Conservation (phyloP, 2,113 vertebrate species). For the Elgaria multicarinata region DNA sequence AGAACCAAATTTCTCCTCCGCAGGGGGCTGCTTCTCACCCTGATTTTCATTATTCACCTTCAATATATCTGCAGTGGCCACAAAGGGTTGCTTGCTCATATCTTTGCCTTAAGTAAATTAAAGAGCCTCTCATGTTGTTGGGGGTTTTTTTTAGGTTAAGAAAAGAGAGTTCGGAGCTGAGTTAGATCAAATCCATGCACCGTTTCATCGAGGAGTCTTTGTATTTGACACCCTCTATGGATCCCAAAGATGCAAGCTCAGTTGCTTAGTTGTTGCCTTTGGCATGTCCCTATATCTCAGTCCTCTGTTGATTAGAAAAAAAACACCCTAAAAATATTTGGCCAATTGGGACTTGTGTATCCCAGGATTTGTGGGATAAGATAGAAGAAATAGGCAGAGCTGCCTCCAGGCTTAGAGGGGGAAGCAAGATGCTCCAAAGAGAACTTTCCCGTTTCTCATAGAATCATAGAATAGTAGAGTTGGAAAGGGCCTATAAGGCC, state of each 20-base stretch:
- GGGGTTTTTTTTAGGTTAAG: neutral
- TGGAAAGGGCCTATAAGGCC: no score
- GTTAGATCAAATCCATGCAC: neutral
- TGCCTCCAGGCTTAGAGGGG: neutral
- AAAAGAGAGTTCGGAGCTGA: neutral
- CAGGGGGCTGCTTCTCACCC: conserved; percentile 17
- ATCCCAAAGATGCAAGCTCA: neutral
- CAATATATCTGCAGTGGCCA: conserved; percentile 8
- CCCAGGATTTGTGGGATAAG: neutral
- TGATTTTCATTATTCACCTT: conserved; percentile 41
- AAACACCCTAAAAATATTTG: no score
- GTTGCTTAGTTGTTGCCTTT: neutral
- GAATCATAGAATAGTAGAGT: no score
- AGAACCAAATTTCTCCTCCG: conserved; percentile 25
- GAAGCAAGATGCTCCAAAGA: no score
- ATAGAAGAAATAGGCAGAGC: neutral
- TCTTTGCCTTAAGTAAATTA: conserved; percentile 12
- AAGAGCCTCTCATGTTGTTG: neutral
- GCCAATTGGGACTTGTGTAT: neutral
- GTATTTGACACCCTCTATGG: neutral
- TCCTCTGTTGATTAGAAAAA: neutral
- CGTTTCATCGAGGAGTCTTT: neutral
- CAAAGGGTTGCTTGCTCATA: neutral
- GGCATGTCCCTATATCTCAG: no score
- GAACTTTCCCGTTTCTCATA: no score